These are phyloP conservation scores for Ammospiza caudacuta DNA, from an alignment of 2,113 vertebrate genomes.

Conservation along the genomic window DNA sequence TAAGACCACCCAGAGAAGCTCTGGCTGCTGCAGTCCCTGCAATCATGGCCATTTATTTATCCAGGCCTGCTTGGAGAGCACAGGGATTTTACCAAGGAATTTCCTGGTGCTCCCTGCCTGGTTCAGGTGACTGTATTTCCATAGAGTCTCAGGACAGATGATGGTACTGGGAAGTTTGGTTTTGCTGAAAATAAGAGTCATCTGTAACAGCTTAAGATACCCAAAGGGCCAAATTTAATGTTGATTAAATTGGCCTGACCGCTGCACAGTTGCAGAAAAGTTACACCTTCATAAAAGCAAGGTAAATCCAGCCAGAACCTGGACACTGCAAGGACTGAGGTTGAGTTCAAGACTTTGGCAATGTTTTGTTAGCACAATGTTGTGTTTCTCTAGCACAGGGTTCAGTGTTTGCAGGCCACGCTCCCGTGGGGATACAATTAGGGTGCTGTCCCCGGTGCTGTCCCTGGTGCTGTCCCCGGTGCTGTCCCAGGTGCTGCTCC, in stretches of 20 bases:
- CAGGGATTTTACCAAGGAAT: neutral
- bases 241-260: neutral
- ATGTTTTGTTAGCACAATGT: neutral
- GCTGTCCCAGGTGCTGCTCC: neutral
- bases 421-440: neutral
- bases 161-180: neutral
- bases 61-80: neutral
- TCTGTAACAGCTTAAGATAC: neutral
- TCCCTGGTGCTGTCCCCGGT: too few relatives aligned
- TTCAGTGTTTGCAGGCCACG: neutral
- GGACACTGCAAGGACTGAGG: neutral
- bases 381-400: neutral
- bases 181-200: neutral
- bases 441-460: neutral
- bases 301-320: neutral
- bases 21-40: fast-evolving
- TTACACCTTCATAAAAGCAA: neutral
- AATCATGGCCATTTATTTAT: fast-evolving
- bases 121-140: neutral
- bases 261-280: neutral
- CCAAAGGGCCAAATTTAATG: neutral
- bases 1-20: fast-evolving
- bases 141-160: neutral
- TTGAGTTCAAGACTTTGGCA: neutral
- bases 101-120: neutral